Evolutionary conservation across 1,140 invertebrate genomes (phyloP), one percentile per base, ranked within the genome.

Genomic region (Anoplophora glabripennis): DNA sequence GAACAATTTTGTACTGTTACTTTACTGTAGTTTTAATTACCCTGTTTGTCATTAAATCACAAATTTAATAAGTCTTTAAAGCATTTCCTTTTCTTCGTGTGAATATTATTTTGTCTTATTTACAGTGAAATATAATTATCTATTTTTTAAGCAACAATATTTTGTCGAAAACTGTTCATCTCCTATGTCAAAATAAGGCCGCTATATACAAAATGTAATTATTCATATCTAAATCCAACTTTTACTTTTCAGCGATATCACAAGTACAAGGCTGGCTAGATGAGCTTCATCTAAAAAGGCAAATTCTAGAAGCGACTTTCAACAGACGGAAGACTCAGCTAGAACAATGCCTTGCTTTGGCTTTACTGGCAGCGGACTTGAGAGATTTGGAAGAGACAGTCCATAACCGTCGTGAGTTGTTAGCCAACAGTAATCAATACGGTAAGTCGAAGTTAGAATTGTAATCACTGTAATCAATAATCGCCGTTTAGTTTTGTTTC

Each of bases 211-310:
- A n/a, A n/a, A n/a, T n/a, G n/a, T n/a, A n/a, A n/a, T n/a, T n/a
- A n/a, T n/a, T n/a, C n/a, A n/a, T n/a, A 28, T 5, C 5, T 28
- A 28, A 5, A 3, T 28, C 3, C 21, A 28, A 3, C 21, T 58
- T 21, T 9, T 37, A 58, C 10, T 59, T 76, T 78, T 45, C 55
- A 85, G 85, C 85, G 47, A 77, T 88, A 15, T 77, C 84, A 15
- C 84, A 87, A 76, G 88, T 91, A 0, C 87, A 90, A 70, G 80
- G 81, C 57, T 89, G 87, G 86, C 67, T 91, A 60, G 89, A 92
- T 69, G 81, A 82, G 33, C 76, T 94, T 14, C 92, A 94, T 63
- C 87, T 93, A 68, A 81, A 86, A 63, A 77, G 92, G 61, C 83
- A 85, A 61, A 76, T 83, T 59, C 77, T 94, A 33, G 91, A 94